phyloP scores from a whole-genome alignment of 2,113 vertebrate genomes.

The Neogobius melanostomus region DNA sequence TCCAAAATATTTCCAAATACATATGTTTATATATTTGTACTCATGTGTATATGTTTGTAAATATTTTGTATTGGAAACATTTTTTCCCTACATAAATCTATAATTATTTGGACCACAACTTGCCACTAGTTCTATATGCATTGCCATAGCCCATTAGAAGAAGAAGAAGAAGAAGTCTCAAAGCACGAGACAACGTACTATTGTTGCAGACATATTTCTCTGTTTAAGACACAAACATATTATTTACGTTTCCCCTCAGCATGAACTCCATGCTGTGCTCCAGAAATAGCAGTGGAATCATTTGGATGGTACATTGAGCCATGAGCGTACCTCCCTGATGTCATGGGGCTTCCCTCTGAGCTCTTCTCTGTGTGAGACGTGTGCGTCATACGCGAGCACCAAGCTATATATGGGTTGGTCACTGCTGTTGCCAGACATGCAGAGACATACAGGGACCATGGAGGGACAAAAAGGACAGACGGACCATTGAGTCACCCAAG shows the following conservation, averaged over 20 bases:
- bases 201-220: not conserved
- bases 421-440: constrained; percentile 44
- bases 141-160: too few relatives aligned
- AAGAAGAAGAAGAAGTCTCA: too few relatives aligned
- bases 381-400: not conserved
- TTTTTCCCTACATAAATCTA: too few relatives aligned
- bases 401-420: constrained; percentile 35
- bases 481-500: constrained; percentile 46
- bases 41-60: too few relatives aligned
- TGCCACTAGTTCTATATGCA: too few relatives aligned
- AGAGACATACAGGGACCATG: constrained; percentile 15
- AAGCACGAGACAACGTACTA: too few relatives aligned
- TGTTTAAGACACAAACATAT: not conserved
- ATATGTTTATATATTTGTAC: too few relatives aligned
- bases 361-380: not conserved
- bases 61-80: too few relatives aligned
- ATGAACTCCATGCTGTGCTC: constrained; percentile 7
- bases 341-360: constrained; percentile 31
- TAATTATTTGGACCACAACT: too few relatives aligned
- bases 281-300: constrained; percentile 40
- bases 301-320: constrained; percentile 28
- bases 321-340: constrained; percentile 15
- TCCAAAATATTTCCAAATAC: too few relatives aligned
- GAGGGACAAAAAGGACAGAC: constrained; percentile 37
- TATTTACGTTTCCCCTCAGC: not conserved